Evolutionary conservation across 2,113 vertebrate species (phyloP).

Genomic region (Cyanocitta stelleri): DNA sequence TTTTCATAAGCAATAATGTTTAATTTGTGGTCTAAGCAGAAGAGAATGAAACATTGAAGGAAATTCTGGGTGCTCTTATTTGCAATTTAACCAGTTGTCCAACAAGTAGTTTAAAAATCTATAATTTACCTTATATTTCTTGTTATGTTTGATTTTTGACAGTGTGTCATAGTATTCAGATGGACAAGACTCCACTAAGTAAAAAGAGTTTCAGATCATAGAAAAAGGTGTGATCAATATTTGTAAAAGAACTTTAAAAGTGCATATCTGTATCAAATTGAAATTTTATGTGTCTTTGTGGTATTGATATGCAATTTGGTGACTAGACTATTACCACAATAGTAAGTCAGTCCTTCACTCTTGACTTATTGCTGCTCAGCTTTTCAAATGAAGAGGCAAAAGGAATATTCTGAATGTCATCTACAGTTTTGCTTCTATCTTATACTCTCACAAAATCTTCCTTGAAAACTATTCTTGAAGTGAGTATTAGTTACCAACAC

Average conservation of each 20-base stretch:
- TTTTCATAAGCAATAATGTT: neutral
- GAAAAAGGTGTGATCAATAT: neutral
- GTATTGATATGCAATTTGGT: neutral
- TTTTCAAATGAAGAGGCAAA: neutral
- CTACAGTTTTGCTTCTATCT: neutral
- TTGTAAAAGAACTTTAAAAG: neutral
- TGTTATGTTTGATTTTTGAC: neutral
- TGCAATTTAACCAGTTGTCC: neutral
- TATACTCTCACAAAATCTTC: neutral
- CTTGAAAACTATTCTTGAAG: neutral
- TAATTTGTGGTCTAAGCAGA: neutral
- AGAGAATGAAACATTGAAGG: neutral
- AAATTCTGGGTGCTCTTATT: neutral
- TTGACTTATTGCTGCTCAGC: neutral
- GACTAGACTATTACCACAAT: neutral
- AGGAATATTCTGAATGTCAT: neutral
- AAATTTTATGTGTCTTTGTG: neutral
- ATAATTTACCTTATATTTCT: neutral
- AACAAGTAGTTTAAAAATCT: neutral
- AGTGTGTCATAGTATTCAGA: neutral
- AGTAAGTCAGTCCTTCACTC: neutral
- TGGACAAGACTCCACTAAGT: neutral
- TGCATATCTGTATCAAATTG: neutral
- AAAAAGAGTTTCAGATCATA: neutral
- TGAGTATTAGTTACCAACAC: neutral